Conservation (phyloP, 2,113 vertebrate genomes). For the Sprattus sprattus region DNA sequence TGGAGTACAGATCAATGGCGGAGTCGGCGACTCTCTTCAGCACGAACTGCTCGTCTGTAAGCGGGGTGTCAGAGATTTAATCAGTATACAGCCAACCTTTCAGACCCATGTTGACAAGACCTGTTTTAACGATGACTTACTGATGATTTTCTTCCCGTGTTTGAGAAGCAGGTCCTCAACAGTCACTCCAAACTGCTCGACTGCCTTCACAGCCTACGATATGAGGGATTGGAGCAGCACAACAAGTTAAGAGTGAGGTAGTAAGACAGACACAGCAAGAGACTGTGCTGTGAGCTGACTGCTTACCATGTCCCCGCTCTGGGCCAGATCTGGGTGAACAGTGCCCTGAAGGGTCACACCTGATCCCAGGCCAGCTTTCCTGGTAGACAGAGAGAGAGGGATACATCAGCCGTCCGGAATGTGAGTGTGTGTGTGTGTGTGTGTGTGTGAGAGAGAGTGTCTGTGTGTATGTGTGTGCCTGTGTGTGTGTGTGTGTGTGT, state of each 20-base stretch:
- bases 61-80: background rate
- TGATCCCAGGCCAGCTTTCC: slow-evolving; percentile 77
- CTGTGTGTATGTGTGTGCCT: background rate
- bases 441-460: background rate
- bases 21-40: slow-evolving; percentile 81
- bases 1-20: slow-evolving; percentile 87
- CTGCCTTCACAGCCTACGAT: slow-evolving; percentile 72
- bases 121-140: slow-evolving; percentile 53
- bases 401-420: background rate
- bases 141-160: slow-evolving; percentile 83
- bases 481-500: background rate
- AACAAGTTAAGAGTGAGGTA: background rate
- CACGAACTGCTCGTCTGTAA: slow-evolving; percentile 85
- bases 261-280: background rate
- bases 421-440: background rate
- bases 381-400: slow-evolving; percentile 42
- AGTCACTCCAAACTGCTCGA: slow-evolving; percentile 78
- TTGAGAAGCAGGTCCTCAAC: slow-evolving; percentile 81
- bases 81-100: background rate
- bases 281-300: background rate
- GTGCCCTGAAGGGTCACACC: slow-evolving; percentile 73
- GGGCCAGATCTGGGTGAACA: slow-evolving; percentile 74
- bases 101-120: background rate
- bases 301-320: slow-evolving; percentile 74
- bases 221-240: background rate